Evolutionary conservation across 1,140 invertebrate genomes (phyloP), one percentile per base, ranked within the genome.

Genomic region (Drosophila equinoxialis): DNA sequence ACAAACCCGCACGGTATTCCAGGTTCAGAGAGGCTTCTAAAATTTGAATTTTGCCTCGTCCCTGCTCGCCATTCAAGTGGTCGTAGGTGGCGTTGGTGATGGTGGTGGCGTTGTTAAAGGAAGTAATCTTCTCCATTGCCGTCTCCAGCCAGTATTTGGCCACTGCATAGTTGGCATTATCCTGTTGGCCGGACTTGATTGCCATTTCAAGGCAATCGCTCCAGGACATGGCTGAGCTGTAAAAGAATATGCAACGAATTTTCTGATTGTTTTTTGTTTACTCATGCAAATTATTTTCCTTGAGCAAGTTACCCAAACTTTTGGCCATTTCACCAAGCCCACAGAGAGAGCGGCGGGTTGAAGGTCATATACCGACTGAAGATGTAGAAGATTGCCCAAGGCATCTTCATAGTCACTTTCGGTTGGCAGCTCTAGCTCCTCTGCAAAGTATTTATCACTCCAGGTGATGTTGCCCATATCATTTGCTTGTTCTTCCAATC

Each of bases 191-290:
- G 10, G 84, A 84, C 26, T 78, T 80, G 20, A 73, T 70, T 6
- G 84, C 90, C 61, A 91, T 72, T 66, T 91, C 90, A 37, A 91
- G 68, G 71, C 90, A 91, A 55, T 91, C 90, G 74, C 90, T 90
- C 90, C 90, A 91, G 48, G 87, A 79, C 87, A 91, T 87, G 35
- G 66, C 65, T 13, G 84, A 89, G 57, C 84, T 87, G 13, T 55
- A 57, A 69, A 51, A 51, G 42, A 51, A 57, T 72, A 68, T 65
- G 71, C 69, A 71, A 78, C 39, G 37, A 68, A 65, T 65, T 78
- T 78, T 63, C 17, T 62, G 60, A 64, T 73, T 72, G 69, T 57
- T 72, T 79, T 68, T 30, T 13, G 41, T 68, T 68, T 58, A 23
- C n/a, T 51, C 58, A 64, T 37, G 48, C 3, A 14, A 41, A 68